Conservation (phyloP, 2,888 invertebrate species). For the Escarpia spicata region DNA sequence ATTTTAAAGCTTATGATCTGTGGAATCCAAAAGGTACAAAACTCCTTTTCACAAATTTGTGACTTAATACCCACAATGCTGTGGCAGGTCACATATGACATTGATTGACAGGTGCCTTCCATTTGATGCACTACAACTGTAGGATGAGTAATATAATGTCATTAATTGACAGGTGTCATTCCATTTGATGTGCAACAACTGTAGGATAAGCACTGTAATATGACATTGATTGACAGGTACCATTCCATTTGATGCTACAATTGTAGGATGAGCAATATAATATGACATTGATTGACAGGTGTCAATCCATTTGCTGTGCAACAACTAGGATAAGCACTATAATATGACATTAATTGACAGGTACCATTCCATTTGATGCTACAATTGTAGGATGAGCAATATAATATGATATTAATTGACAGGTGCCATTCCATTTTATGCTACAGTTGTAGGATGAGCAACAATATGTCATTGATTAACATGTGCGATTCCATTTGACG, state of each 20-base stretch:
- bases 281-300: too few relatives aligned
- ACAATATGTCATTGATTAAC: background rate
- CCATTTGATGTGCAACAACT: slow-evolving; percentile 67
- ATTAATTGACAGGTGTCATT: slow-evolving; percentile 64
- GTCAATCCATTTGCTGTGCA: slow-evolving; percentile 72
- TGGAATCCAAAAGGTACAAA: too few relatives aligned
- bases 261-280: slow-evolving; percentile 74
- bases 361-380: slow-evolving; percentile 82
- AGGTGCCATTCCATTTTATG: slow-evolving; percentile 83
- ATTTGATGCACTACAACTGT: slow-evolving; percentile 65
- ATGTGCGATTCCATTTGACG: slow-evolving; percentile 83
- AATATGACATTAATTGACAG: too few relatives aligned
- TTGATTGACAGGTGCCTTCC: slow-evolving; percentile 69
- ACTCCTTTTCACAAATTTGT: too few relatives aligned
- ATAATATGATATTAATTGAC: background rate
- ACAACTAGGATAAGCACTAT: slow-evolving; percentile 71
- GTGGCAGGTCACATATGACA: too few relatives aligned
- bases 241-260: slow-evolving; percentile 72
- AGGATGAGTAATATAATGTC: slow-evolving; percentile 71
- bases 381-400: slow-evolving; percentile 79
- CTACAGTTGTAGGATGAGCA: slow-evolving; percentile 83
- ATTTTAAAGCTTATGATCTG: too few relatives aligned
- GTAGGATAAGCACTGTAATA: slow-evolving; percentile 71
- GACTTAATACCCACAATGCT: too few relatives aligned
- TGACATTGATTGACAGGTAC: slow-evolving; percentile 61